Base-by-base conservation (phyloP, 2,888 invertebrate species). In the Rhabditoides inermis region DNA sequence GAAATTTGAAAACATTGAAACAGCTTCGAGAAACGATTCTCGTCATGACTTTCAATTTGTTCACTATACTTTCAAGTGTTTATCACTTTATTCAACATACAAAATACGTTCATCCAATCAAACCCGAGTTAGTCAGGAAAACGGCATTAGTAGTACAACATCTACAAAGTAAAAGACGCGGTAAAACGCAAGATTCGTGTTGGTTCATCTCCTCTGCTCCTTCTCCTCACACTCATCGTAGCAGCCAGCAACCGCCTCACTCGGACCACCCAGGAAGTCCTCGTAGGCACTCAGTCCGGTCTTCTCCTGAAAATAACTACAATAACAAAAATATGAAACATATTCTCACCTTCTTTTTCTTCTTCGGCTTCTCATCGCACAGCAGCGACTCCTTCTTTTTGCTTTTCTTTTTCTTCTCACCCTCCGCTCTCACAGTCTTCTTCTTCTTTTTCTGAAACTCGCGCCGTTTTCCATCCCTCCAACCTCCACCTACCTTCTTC, bases 241-340 rank as follows among this genome's bases (percentile, higher is more conserved):
- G n/a, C n/a, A n/a, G n/a, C n/a, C n/a, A n/a, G n/a, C n/a, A n/a
- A n/a, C n/a, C n/a, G n/a, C n/a, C n/a, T n/a, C n/a, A n/a, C n/a
- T n/a, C n/a, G 32, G 15, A 18, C 53, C 49, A 2, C 53, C 53
- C 2, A 53, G 45, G 26, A 53, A 53, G 10, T 49, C 53, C 42
- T 53, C 53, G 39, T 49, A 30, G 2, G 53, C 49, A 12, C 18
- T 35, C 6, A 35, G 22, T 6, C 49, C 32, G 18, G 18, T 22
- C 27, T 52, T 28, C 18, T 32, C 26, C n/a, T n/a, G n/a, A 39
- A n/a, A n/a, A 10, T n/a, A 39, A 10, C n/a, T 39, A 10, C 10
- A 6, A 18, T 6, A 39, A n/a, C 39, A 39, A 20, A n/a, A 32
- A 20, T 6, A 39, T n/a, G 18, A 39, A 39, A 39, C 18, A 5